phyloP scores from a whole-genome alignment of 2,888 invertebrate genomes.

The Rotaria macrura region DNA sequence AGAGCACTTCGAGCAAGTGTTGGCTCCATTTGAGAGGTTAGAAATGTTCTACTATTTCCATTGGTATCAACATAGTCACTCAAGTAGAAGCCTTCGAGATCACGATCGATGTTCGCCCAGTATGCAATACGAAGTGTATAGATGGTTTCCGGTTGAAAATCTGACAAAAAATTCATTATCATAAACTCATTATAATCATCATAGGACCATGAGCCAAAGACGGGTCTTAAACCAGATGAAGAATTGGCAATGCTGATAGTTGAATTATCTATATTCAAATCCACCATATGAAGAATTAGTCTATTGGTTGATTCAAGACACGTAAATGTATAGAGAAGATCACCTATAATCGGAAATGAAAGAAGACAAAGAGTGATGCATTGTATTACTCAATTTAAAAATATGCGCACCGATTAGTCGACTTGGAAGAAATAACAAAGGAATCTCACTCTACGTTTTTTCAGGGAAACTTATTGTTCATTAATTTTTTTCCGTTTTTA shows the following conservation, averaged over 20 bases:
- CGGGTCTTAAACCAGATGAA: neutral
- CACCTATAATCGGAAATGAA: neutral
- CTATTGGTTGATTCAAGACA: neutral
- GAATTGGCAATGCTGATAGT: neutral
- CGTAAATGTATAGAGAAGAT: neutral
- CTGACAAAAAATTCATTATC: neutral
- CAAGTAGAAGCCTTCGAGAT: neutral
- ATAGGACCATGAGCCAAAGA: neutral
- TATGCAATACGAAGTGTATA: neutral
- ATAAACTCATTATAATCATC: neutral
- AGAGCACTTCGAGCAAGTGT: slow-evolving; percentile 45
- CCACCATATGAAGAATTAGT: neutral
- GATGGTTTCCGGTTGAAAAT: neutral
- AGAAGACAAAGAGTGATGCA: too few species aligned
- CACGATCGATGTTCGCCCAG: neutral
- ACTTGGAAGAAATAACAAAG: too few species aligned
- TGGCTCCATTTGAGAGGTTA: slow-evolving; percentile 45
- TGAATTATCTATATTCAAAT: neutral
- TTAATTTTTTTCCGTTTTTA: too few species aligned
- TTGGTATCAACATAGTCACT: neutral
- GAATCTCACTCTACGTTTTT: too few species aligned
- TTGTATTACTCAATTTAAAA: too few species aligned
- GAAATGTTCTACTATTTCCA: slow-evolving; percentile 35
- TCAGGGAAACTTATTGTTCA: too few species aligned
- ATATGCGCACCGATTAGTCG: too few species aligned